phyloP scores from a whole-genome alignment of 2,797 vertebrate genomes.

The Megaceryle alcyon region DNA sequence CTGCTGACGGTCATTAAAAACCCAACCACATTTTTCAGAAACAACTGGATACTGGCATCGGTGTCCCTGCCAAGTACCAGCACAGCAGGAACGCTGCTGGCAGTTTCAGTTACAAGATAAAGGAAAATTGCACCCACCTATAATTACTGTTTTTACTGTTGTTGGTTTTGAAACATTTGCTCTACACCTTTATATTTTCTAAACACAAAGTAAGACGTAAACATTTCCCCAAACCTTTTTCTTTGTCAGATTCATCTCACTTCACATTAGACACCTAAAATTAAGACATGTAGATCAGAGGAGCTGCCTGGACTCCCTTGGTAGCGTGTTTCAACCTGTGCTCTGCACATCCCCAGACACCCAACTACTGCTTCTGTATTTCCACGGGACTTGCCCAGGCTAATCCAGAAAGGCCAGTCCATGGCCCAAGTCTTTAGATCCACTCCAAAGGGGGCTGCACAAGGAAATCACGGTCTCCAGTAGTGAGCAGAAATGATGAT shows the following conservation, averaged over 20 bases:
- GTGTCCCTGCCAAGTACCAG: slow-evolving; percentile 36
- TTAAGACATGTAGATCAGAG: neutral
- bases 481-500: neutral
- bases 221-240: neutral
- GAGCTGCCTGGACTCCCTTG: neutral
- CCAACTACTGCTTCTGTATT: neutral
- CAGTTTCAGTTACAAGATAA: slow-evolving; percentile 17
- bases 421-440: neutral
- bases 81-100: slow-evolving; percentile 16
- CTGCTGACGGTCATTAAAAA: slow-evolving; percentile 65
- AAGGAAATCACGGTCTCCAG: neutral
- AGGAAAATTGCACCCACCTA: slow-evolving; percentile 23
- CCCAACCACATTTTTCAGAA: slow-evolving; percentile 25
- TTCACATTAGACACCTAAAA: neutral
- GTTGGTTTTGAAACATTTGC: neutral
- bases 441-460: neutral
- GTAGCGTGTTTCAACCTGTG: neutral
- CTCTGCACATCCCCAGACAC: neutral
- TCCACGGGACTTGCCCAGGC: neutral
- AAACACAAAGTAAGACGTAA: neutral
- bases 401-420: neutral
- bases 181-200: slow-evolving; percentile 2
- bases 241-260: neutral
- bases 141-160: slow-evolving; percentile 28
- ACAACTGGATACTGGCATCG: neutral